Evolutionary conservation across 2,113 vertebrate genomes (phyloP).

Genomic region (Aplodontia rufa): DNA sequence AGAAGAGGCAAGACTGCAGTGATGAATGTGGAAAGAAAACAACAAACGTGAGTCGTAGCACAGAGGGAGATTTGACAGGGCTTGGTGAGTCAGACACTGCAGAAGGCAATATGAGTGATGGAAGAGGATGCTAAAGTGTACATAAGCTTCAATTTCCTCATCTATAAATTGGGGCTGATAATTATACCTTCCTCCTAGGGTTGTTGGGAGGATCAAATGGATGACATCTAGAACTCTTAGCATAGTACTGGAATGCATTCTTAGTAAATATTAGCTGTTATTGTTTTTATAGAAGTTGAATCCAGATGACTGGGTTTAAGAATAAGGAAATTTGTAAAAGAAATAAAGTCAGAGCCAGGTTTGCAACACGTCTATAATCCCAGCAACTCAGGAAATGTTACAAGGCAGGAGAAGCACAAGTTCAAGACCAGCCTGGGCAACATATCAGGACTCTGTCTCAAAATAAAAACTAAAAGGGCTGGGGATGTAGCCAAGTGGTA

Average conservation of each 20-base stretch:
- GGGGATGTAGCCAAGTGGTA: not conserved
- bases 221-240: not conserved
- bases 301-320: not conserved
- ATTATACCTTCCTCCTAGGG: not conserved
- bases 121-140: conserved; percentile 33
- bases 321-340: not conserved
- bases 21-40: not conserved
- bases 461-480: not conserved
- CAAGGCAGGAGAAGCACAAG: too few relatives aligned
- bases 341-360: not conserved
- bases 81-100: conserved; percentile 10
- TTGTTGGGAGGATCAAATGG: conserved; percentile 3
- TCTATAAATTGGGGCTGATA: conserved; percentile 31
- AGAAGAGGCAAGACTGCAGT: not conserved
- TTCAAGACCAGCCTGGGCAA: too few relatives aligned
- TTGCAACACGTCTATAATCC: too few relatives aligned
- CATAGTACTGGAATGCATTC: conserved; percentile 30
- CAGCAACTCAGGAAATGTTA: too few relatives aligned
- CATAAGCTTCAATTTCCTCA: conserved; percentile 43
- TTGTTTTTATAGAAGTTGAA: not conserved
- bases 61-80: not conserved
- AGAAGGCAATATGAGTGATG: not conserved
- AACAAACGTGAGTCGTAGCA: not conserved
- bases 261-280: not conserved
- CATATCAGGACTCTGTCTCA: too few relatives aligned